These are phyloP conservation scores for Actinostola sp. DNA, from an alignment of 92 coral and sea anemone genomes.

Conservation along the genomic window DNA sequence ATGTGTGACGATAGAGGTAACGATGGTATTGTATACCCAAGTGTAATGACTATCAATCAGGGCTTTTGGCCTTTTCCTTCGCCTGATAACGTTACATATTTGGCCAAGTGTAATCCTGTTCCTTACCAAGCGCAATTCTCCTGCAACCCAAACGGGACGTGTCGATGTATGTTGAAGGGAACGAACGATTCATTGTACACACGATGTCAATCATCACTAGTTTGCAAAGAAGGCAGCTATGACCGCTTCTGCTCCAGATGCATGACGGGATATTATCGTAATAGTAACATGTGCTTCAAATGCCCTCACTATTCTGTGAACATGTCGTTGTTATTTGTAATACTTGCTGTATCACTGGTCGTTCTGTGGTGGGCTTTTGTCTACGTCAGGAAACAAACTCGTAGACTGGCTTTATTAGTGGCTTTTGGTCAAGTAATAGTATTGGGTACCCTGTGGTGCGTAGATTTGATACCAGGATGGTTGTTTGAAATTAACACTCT, in stretches of 20 bases:
- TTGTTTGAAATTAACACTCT: slow-evolving; percentile 57
- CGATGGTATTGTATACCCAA: slow-evolving; percentile 35
- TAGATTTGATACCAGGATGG: slow-evolving; percentile 74
- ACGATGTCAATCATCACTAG: slow-evolving; percentile 35
- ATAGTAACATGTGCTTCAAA: slow-evolving; percentile 50
- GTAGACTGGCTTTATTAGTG: slow-evolving; percentile 33
- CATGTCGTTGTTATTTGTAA: slow-evolving; percentile 24
- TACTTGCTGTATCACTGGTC: slow-evolving; percentile 25
- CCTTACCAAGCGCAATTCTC: slow-evolving; percentile 11
- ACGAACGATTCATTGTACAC: slow-evolving; percentile 23
- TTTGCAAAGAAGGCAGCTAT: slow-evolving; percentile 58
- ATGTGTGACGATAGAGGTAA: slow-evolving; percentile 56
- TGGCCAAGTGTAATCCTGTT: slow-evolving; percentile 48
- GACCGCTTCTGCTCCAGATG: slow-evolving; percentile 69
- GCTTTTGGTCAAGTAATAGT: slow-evolving; percentile 48
- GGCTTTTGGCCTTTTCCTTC: slow-evolving; percentile 83
- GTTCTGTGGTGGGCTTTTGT: slow-evolving; percentile 43
- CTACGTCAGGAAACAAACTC: slow-evolving; percentile 36
- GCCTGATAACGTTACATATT: slow-evolving; percentile 57
- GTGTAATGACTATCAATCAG: slow-evolving; percentile 57
- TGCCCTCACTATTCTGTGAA: slow-evolving; percentile 44
- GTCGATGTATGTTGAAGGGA: slow-evolving; percentile 37
- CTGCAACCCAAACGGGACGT: slow-evolving; percentile 63
- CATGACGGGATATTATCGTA: slow-evolving; percentile 35
- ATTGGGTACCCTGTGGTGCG: slow-evolving; percentile 48